A percentile compares a stretch with the other conserved stretches of the same genome.
phyloP scores from a whole-genome alignment of 2,888 invertebrate species.

The Aleiodes testaceus region DNA sequence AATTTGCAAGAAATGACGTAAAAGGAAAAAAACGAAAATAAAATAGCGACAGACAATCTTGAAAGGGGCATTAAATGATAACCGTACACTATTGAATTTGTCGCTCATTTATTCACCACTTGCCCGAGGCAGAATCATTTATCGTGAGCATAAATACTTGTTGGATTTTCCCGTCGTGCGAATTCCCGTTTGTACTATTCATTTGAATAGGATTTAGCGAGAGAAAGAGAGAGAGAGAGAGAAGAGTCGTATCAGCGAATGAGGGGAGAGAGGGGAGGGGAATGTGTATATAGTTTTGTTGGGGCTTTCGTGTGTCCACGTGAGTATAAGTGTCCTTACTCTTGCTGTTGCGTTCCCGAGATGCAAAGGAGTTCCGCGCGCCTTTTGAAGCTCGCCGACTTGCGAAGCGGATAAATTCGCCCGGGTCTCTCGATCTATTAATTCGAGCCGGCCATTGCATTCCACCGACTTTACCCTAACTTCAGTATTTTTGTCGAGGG shows the following conservation, averaged over 20 bases:
- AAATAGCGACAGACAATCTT: no score
- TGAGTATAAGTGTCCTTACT: constrained; percentile 36
- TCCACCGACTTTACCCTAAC: constrained; percentile 51
- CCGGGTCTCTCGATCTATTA: constrained; percentile 70
- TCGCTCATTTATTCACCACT: constrained; percentile 2
- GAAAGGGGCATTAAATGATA: neutral
- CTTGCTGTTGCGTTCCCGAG: constrained; percentile 54
- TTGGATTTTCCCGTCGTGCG: constrained; percentile 8
- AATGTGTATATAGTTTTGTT: constrained; percentile 1
- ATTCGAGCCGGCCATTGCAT: constrained; percentile 65
- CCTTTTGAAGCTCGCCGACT: constrained; percentile 62
- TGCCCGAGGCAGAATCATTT: neutral
- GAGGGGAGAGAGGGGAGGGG: no score
- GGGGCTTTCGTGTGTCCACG: neutral
- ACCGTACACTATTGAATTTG: constrained; percentile 2
- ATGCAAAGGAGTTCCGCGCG: constrained; percentile 67
- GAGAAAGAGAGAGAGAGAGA: neutral
- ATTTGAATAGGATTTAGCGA: neutral
- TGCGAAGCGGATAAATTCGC: constrained; percentile 70
- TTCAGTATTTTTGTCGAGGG: no score
- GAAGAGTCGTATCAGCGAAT: no score
- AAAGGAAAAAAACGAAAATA: no score
- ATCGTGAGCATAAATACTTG: neutral
- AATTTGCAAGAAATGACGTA: no score
- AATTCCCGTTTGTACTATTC: neutral